Evolutionary conservation across 2,888 invertebrate genomes (phyloP), one percentile per base, ranked within the genome.

Genomic region (Gibbula magus): DNA sequence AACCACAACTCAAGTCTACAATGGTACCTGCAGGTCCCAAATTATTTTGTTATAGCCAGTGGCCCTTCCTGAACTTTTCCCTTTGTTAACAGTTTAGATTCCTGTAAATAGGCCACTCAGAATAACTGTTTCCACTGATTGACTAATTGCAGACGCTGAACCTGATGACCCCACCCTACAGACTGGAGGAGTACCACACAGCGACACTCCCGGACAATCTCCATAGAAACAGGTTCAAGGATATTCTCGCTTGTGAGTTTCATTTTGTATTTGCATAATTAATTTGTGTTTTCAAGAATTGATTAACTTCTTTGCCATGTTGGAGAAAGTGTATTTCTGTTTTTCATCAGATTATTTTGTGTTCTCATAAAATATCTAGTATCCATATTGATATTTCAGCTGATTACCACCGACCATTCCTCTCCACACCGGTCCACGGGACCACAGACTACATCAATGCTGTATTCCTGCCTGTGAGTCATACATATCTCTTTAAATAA

Each of bases 381-480:
- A 8, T 56, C 20, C n/a, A 7, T 56, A 25, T 20, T 8, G 22
- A 56, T 18, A 8, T 13, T 52, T 66, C 70, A 83, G 83, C 80
- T 70, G 79, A 81, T 25, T 67, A 66, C n/a, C 25, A 67, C 45
- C 79, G 79, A 53, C 79, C 81, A 22, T 74, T 73, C 32, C 73
- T 83, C 8, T 73, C 77, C 20, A 80, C 80, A 29, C 73, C 79
- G 13, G 79, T 77, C 0, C 52, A 74, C 16, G 79, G 79, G 29
- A 39, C 67, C 4, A 79, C 70, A 35, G 78, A 81, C 25, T 84
- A 84, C 70, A 84, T 84, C 32, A 84, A 84, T 77, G 84, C 84
- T 10, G 80, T 84, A 1, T 80, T 79, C 51, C 29, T 84, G 10
- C 82, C 84, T 16, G 84, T 84, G 77, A 81, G 81, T 79, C 3